A percentile compares a stretch with the other conserved stretches of the same genome.
phyloP scores from a whole-genome alignment of 2,797 vertebrate genomes.

The Bradypodion pumilum region DNA sequence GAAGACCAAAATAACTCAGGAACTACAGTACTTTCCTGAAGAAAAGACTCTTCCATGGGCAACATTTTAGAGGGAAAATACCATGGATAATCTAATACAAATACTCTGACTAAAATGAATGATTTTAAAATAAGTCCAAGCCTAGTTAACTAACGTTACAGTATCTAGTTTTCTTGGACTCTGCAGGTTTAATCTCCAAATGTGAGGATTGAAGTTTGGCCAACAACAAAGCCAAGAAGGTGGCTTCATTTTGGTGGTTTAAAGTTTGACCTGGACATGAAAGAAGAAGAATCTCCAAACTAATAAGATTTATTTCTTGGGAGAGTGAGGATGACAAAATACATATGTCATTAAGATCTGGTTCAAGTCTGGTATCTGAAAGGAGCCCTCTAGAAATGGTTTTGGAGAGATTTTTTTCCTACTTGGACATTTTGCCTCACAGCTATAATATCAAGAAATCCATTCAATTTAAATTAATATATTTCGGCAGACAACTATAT shows the following conservation, averaged over 20 bases:
- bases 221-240: too few relatives aligned
- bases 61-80: constrained; percentile 17
- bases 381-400: constrained; percentile 71
- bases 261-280: too few relatives aligned
- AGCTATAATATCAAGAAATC: constrained; percentile 78
- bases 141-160: constrained; percentile 28
- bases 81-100: constrained; percentile 22
- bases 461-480: constrained; percentile 83
- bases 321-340: constrained; percentile 42
- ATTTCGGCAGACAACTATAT: constrained; percentile 84
- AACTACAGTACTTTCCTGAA: constrained; percentile 21
- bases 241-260: too few relatives aligned
- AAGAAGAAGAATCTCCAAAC: too few relatives aligned
- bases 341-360: constrained; percentile 57
- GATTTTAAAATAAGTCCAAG: constrained; percentile 25
- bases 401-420: constrained; percentile 76
- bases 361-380: constrained; percentile 63
- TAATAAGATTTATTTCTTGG: constrained; percentile 65
- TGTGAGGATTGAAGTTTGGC: too few relatives aligned
- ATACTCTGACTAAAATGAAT: constrained; percentile 31
- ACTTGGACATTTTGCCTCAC: constrained; percentile 75
- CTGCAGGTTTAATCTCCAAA: constrained; percentile 62
- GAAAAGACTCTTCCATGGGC: neutral
- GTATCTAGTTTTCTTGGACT: constrained; percentile 36
- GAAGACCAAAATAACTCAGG: neutral